phyloP scores from a whole-genome alignment of 1,140 invertebrate genomes.

The Listronotus oregonensis region DNA sequence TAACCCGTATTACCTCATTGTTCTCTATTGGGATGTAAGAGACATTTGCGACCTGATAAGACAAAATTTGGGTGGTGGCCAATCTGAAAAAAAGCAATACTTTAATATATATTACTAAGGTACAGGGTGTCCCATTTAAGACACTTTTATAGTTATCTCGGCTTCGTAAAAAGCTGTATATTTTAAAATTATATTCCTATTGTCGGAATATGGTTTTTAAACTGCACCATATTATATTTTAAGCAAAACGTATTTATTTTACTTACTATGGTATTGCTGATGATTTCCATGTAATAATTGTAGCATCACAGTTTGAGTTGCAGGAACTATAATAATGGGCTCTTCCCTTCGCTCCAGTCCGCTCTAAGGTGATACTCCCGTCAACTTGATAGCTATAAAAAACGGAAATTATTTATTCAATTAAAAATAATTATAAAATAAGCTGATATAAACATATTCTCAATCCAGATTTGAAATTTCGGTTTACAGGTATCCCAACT shows the following conservation, averaged over 20 bases:
- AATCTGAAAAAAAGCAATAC: constrained; percentile 72
- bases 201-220: no score
- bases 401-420: constrained; percentile 1
- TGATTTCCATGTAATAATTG: constrained; percentile 90
- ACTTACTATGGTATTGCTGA: constrained; percentile 81
- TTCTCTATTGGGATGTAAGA: constrained; percentile 93
- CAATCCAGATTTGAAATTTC: no score
- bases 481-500: no score
- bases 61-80: constrained; percentile 85
- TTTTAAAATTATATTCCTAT: no score
- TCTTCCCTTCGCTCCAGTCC: constrained; percentile 92
- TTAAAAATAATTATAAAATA: no score
- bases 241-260: no score
- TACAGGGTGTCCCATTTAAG: no score
- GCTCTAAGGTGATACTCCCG: constrained; percentile 90
- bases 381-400: constrained; percentile 70
- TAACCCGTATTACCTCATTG: constrained; percentile 59
- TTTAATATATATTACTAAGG: no score
- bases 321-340: constrained; percentile 96
- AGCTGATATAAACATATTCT: no score
- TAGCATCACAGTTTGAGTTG: constrained; percentile 92
- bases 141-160: no score
- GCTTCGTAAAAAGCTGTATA: no score
- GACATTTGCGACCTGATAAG: constrained; percentile 92
- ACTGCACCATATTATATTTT: no score